phyloP scores from a whole-genome alignment of 2,797 vertebrate species.

The Peromyscus eremicus region DNA sequence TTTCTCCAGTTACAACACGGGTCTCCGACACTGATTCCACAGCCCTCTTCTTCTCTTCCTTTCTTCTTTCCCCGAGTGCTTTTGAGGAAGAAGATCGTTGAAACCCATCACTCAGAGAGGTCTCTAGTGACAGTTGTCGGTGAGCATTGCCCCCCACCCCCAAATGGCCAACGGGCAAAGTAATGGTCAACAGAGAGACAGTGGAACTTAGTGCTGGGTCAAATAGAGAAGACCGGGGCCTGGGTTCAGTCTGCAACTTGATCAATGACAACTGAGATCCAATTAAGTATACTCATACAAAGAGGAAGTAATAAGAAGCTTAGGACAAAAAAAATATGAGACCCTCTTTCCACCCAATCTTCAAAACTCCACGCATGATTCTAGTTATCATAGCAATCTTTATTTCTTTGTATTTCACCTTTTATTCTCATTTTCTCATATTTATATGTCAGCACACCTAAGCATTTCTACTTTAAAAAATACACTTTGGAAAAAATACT shows the following conservation, averaged over 20 bases:
- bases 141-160: background rate
- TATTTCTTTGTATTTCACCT: background rate
- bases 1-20: slow-evolving; percentile 66
- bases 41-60: slow-evolving; percentile 51
- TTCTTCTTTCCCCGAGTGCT: slow-evolving; percentile 68
- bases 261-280: background rate
- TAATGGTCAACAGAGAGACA: background rate
- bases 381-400: background rate
- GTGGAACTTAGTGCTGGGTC: background rate
- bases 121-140: slow-evolving; percentile 61
- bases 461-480: background rate
- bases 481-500: background rate
- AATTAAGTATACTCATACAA: background rate
- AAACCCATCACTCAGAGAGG: slow-evolving; percentile 21
- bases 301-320: background rate
- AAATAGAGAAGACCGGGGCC: background rate
- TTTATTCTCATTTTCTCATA: background rate
- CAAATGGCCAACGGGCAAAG: background rate
- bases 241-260: background rate
- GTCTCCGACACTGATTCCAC: slow-evolving; percentile 53
- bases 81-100: slow-evolving; percentile 40
- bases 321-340: background rate
- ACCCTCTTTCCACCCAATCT: background rate
- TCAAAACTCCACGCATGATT: background rate
- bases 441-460: background rate